These are phyloP conservation scores for Lepus timidus DNA, from an alignment of 2,113 vertebrate genomes.

Conservation along the genomic window DNA sequence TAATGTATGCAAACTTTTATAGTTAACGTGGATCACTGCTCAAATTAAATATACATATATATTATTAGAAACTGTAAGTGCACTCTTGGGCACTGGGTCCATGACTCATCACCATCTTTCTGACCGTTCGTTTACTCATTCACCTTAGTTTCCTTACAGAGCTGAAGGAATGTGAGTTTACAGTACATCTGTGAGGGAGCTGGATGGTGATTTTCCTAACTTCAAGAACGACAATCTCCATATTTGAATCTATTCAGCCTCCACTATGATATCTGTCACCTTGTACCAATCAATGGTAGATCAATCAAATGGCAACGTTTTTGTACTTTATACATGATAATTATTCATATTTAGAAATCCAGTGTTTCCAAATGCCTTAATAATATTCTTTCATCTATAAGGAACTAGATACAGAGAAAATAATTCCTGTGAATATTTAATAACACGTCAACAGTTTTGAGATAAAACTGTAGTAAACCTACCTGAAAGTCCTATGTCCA, in stretches of 20 bases:
- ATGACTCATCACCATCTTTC: not conserved
- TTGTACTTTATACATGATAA: not conserved
- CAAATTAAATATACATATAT: constrained; percentile 28
- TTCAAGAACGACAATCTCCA: not conserved
- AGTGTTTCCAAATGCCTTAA: not conserved
- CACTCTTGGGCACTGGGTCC: not conserved
- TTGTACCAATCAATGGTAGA: not conserved
- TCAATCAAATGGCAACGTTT: not conserved
- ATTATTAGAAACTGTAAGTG: constrained; percentile 17
- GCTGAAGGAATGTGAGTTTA: not conserved
- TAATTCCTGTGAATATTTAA: not conserved
- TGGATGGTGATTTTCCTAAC: constrained; percentile 6
- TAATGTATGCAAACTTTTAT: constrained; percentile 6
- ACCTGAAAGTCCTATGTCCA: not conserved
- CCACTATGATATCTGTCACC: not conserved
- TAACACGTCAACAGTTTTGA: not conserved
- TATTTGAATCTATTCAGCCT: not conserved
- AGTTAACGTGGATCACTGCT: not conserved
- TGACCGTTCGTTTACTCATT: not conserved
- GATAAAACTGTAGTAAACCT: not conserved
- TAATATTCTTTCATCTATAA: not conserved
- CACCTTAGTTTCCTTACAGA: not conserved
- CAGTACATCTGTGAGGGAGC: not conserved
- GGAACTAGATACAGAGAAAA: not conserved
- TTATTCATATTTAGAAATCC: not conserved